Base-by-base conservation (phyloP, 2,888 invertebrate species). In the Orthosia gothica region DNA sequence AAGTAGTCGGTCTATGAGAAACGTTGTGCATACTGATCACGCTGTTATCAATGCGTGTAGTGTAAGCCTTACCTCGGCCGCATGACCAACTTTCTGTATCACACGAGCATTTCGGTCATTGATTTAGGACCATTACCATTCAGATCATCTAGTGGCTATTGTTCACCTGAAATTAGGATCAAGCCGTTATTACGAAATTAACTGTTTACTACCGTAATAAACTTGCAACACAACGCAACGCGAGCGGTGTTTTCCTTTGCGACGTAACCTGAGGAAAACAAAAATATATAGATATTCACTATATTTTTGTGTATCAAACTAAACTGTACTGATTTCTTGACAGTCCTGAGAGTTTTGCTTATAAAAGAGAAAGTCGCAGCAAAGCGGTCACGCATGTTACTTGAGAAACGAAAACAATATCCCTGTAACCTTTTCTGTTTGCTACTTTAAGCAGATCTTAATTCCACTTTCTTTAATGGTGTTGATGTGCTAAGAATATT, bases 41-140 rank as follows among this genome's bases (percentile, higher is more conserved):
- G 78, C 75, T 82, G 85, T 91, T 91, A 89, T 89, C 89, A 86
- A 87, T 82, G 86, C 88, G 85, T 89, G 85, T 87, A 89, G 85
- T 86, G 87, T 81, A 86, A 89, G 84, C 87, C 89, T 91, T 90
- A 88, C 91, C 88, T 91, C 91, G 91, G 87, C 89, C 91, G 91
- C 92, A 90, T 94, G 94, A 93, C 94, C 95, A 93, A 95, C 93
- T 93, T 93, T 90, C 91, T 90, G 92, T 91, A 91, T 91, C 91
- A 92, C 90, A 88, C 89, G 84, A 88, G 85, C 89, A 89, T 90
- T 92, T 91, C 86, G 89, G 83, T 85, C 89, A 87, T 87, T 90
- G 87, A 93, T 95, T 95, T 93, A 94, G 87, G 83, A 82, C 91
- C 92, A 94, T 95, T 95, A 91, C 92, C 88, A 95, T 95, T 93